A percentile compares a stretch with the other conserved stretches of the same genome.
Evolutionary conservation across 2,113 vertebrate species (phyloP).

Genomic region (Bufo gargarizans): DNA sequence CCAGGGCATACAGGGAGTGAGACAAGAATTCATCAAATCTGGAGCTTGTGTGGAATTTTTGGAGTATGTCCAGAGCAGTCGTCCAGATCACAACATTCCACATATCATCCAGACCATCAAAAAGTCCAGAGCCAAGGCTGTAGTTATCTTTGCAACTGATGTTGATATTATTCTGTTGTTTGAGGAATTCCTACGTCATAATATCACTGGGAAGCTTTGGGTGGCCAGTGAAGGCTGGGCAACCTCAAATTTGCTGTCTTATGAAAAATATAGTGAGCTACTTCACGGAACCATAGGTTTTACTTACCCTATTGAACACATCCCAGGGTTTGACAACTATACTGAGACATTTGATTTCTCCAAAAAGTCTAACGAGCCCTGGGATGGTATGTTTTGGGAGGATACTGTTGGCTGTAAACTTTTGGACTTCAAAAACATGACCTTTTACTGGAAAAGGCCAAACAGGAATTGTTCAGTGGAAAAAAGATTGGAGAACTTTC

Average conservation of each 20-base stretch:
- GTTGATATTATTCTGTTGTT: slow-evolving; percentile 1
- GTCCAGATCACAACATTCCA: slow-evolving; percentile 16
- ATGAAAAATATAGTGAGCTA: not conserved
- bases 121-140: slow-evolving; percentile 28
- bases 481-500: not conserved
- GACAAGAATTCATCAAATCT: slow-evolving; percentile 16
- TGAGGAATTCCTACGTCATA: slow-evolving; percentile 33
- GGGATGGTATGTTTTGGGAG: slow-evolving; percentile 29
- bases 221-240: slow-evolving; percentile 56
- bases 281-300: slow-evolving; percentile 47
- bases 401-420: not conserved
- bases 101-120: slow-evolving; percentile 32
- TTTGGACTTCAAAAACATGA: not conserved
- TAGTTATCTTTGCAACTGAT: slow-evolving; percentile 22
- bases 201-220: slow-evolving; percentile 44
- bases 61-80: slow-evolving; percentile 29
- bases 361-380: not conserved
- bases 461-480: slow-evolving; percentile 19
- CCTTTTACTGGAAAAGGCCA: not conserved
- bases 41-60: slow-evolving; percentile 38
- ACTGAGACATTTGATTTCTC: not conserved
- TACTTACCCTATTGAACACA: not conserved
- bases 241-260: not conserved
- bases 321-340: slow-evolving; percentile 42
- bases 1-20: slow-evolving; percentile 26